Base-by-base conservation (phyloP, 1,140 invertebrate species). In the Capitella teleta region DNA sequence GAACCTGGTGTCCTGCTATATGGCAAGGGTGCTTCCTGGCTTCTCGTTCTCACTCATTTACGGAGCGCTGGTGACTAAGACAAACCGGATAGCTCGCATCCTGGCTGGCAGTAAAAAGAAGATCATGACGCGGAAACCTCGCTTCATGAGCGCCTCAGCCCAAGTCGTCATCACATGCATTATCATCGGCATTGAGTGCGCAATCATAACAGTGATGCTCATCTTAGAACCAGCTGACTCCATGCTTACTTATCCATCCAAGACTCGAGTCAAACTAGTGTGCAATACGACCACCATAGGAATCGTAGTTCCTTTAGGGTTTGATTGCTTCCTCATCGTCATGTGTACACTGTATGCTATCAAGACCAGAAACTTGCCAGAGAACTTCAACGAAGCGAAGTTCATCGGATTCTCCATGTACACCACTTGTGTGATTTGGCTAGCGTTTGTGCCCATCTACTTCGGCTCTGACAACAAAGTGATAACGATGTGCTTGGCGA, bases 371-470 rank as follows among this genome's bases (percentile, higher is more conserved):
- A 88, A 87, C 61, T 78, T 90, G 34, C 87, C 87, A 0, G 87
- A 87, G 68, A 90, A 89, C 65, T 89, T 89, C 64, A 90, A 89
- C 69, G 68, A 70, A 53, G 68, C 68, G 19, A 71, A 70, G 54
- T 72, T 70, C 49, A 72, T 72, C 42, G 67, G 82, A 30, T 84
- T 84, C 59, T 82, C 81, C 8, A 88, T 87, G 84, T 90, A 89
- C 64, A 86, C 86, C 0, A 90, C 86, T 0, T 83, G 86, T 55
- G 84, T 90, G 14, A 86, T 88, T 52, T 90, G 86, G 86, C 72
- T 85, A 21, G 86, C 86, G n/a, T 90, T 90, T 67, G 76, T 88
- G 6, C 83, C 86, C 1, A 85, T 89, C 52, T 87, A 87, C 69
- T 85, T 82, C 57, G 85, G 85, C 2, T 84, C 82, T 45, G 79